Percentiles rank a stretch among this genome's conserved stretches.
phyloP scores from a whole-genome alignment of 1,140 invertebrate genomes.

The Euschistus heros region DNA sequence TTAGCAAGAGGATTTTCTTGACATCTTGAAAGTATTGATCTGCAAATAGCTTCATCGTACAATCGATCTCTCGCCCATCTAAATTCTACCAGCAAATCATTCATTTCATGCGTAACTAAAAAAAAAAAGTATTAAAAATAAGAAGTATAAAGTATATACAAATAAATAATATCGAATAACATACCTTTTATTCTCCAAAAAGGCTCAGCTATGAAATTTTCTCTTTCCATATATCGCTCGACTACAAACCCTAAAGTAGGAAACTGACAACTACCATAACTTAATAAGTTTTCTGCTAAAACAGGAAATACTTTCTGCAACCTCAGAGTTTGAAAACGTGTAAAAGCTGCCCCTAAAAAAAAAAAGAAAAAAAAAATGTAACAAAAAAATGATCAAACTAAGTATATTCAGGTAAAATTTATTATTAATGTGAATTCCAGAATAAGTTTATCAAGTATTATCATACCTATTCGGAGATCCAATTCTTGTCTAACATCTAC shows the following conservation, averaged over 20 bases:
- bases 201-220: conserved; percentile 75
- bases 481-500: conserved; percentile 92
- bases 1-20: conserved; percentile 62
- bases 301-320: conserved; percentile 75
- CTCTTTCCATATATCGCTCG: conserved; percentile 80
- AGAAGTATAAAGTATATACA: background rate
- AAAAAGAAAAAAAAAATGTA: conserved; percentile 10
- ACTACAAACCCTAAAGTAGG: conserved; percentile 96
- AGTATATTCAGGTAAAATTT: too few relatives aligned
- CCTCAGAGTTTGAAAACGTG: conserved; percentile 92
- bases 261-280: conserved; percentile 96
- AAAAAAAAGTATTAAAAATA: conserved; percentile 24
- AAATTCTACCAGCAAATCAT: conserved; percentile 72
- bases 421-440: too few relatives aligned
- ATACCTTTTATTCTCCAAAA: conserved; percentile 87
- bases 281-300: conserved; percentile 71
- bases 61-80: conserved; percentile 77
- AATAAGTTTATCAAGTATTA: conserved; percentile 7
- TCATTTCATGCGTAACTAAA: conserved; percentile 57
- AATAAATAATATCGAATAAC: background rate
- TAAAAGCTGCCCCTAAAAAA: conserved; percentile 83
- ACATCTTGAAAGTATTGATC: conserved; percentile 69
- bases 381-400: background rate
- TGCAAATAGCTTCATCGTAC: conserved; percentile 77
- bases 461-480: conserved; percentile 86